phyloP scores from a whole-genome alignment of 2,797 vertebrate species.

The Heteromormyrus szaboi region DNA sequence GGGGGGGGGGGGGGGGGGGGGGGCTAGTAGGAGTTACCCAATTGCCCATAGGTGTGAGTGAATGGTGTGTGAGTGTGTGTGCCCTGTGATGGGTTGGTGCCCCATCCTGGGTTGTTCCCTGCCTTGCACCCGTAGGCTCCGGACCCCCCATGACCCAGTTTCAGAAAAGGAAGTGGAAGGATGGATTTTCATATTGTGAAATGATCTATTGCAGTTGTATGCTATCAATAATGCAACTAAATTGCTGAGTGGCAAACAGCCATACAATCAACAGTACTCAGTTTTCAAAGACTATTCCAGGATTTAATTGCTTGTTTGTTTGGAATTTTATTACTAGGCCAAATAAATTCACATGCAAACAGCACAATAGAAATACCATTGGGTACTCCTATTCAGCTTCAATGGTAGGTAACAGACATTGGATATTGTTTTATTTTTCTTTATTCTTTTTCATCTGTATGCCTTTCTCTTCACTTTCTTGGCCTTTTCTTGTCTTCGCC shows the following conservation, averaged over 20 bases:
- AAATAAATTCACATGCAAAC: neutral
- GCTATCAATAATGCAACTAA: neutral
- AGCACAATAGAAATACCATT: neutral
- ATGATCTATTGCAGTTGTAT: neutral
- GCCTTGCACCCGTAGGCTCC: neutral
- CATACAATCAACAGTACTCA: neutral
- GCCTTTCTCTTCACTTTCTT: neutral
- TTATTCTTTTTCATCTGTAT: neutral
- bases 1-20: no score
- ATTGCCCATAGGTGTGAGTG: neutral
- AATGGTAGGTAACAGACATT: neutral
- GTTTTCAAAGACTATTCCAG: neutral
- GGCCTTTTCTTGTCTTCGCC: neutral
- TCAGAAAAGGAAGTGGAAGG: neutral
- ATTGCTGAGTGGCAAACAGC: neutral
- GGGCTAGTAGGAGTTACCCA: neutral
- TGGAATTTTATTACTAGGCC: neutral
- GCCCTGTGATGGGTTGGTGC: neutral
- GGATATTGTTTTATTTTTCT: neutral
- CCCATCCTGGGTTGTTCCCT: neutral
- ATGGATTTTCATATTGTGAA: neutral
- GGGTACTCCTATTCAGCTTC: neutral
- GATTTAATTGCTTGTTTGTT: neutral
- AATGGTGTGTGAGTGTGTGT: neutral
- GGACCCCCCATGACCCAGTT: neutral